Percentiles rank a stretch among this genome's conserved stretches.
These are phyloP conservation scores for Piscicola geometra DNA, from an alignment of 2,888 invertebrate genomes.

Conservation along the genomic window DNA sequence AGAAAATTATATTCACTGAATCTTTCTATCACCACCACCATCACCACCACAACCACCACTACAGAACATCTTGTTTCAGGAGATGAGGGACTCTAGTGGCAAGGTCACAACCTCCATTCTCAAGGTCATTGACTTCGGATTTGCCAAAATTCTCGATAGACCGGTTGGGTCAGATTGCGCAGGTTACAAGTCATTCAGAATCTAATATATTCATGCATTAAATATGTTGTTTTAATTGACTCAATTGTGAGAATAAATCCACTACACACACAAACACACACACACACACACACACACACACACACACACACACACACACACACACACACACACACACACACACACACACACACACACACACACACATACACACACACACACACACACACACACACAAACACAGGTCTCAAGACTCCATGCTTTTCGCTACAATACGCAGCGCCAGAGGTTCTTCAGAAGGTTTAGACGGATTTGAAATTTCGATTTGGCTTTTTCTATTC, in stretches of 20 bases:
- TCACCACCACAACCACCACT: no score
- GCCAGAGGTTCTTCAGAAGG: conserved; percentile 78
- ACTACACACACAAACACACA: no score
- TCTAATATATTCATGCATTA: neutral
- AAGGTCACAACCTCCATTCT: conserved; percentile 61
- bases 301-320: no score
- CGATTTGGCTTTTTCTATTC: no score
- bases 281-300: no score
- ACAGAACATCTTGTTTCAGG: conserved; percentile 68
- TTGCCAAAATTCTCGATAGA: conserved; percentile 68
- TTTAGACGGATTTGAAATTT: conserved; percentile 48
- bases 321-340: no score
- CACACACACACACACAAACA: conserved; percentile 45
- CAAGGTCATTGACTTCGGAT: conserved; percentile 93
- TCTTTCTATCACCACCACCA: neutral
- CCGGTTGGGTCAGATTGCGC: conserved; percentile 48
- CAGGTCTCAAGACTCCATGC: conserved; percentile 69
- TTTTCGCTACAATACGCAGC: conserved; percentile 92
- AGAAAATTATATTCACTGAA: neutral
- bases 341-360: no score
- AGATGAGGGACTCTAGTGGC: conserved; percentile 54
- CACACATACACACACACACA: no score
- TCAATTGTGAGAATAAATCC: neutral
- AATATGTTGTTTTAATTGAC: neutral
- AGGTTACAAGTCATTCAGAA: neutral